Percentiles rank a stretch among this genome's conserved stretches.
Conservation (phyloP, 2,113 vertebrate species). For the Cervus canadensis region DNA sequence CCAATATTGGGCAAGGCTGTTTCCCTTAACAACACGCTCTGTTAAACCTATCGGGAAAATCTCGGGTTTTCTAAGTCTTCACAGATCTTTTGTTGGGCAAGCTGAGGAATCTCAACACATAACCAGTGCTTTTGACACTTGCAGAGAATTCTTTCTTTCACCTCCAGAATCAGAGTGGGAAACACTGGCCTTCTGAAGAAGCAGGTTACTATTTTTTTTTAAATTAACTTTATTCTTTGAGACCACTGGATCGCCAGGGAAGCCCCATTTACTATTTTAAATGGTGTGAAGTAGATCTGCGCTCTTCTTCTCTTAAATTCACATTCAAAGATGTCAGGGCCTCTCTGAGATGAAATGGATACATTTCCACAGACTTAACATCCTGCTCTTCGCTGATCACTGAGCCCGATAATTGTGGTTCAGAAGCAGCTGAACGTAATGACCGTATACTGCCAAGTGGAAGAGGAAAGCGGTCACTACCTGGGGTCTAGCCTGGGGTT, state of each 20-base stretch:
- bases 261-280: background rate
- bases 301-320: background rate
- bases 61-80: background rate
- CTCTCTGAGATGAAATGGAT: background rate
- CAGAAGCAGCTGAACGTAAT: background rate
- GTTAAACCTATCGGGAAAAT: background rate
- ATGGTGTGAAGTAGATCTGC: background rate
- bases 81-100: background rate
- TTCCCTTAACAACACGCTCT: background rate
- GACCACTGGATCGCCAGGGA: background rate
- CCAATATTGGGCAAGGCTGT: background rate
- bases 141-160: background rate
- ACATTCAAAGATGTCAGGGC: background rate
- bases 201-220: background rate
- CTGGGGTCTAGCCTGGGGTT: background rate
- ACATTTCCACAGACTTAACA: background rate
- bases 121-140: background rate
- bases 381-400: background rate
- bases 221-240: background rate
- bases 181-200: background rate
- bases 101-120: background rate
- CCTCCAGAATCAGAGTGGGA: background rate
- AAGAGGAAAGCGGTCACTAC: background rate
- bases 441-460: accelerated
- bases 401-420: background rate